A percentile compares a stretch with the other conserved stretches of the same genome.
Conservation (phyloP, 2,797 vertebrate genomes). For the Erpetoichthys calabaricus region DNA sequence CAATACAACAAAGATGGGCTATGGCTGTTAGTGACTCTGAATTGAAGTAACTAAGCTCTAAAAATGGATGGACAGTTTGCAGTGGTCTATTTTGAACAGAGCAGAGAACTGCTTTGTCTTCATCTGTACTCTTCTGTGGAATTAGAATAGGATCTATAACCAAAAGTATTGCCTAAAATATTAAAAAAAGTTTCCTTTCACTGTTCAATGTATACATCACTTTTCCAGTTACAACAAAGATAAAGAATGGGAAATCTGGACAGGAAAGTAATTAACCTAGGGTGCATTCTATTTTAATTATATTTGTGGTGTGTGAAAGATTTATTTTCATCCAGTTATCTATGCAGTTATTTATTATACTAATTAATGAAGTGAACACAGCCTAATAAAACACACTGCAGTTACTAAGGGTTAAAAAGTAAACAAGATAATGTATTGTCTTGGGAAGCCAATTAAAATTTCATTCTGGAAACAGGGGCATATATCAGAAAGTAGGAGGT, state of each 20-base stretch:
- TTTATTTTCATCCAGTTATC: conserved; percentile 6
- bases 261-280: conserved; percentile 11
- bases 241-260: not conserved
- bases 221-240: no score
- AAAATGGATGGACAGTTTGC: no score
- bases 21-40: no score
- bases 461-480: conserved; percentile 3
- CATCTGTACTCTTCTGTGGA: no score
- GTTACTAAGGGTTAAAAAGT: not conserved
- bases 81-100: no score
- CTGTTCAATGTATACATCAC: no score
- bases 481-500: not conserved
- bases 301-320: conserved; percentile 10
- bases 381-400: conserved; percentile 2
- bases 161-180: no score
- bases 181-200: no score
- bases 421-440: conserved; percentile 1
- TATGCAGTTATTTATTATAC: conserved; percentile 13
- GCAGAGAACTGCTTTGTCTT: no score
- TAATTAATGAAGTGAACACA: conserved; percentile 9
- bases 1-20: no score
- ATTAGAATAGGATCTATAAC: no score
- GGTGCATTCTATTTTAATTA: conserved; percentile 11
- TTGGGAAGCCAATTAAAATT: conserved; percentile 8
- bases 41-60: no score